Base-by-base conservation (phyloP, 2,888 invertebrate species). In the Cantharis lateralis region DNA sequence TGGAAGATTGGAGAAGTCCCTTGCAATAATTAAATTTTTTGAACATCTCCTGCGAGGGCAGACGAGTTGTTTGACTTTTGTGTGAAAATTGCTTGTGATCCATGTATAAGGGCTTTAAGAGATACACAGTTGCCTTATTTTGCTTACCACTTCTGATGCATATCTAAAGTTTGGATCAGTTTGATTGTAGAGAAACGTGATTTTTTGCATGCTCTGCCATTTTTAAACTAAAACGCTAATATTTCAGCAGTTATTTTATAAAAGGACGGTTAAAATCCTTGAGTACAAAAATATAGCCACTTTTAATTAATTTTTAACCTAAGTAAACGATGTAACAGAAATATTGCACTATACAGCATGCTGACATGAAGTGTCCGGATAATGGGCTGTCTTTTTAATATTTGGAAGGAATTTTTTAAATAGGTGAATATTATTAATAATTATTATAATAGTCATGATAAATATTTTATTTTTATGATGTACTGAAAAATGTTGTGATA, bases 401-500 rank as follows among this genome's bases (percentile, higher is more conserved):
- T 24, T 61, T 13, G 15, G 62, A 68, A 73, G 64, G 62, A 32
- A 74, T 68, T 63, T 61, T 70, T 77, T 77, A 74, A 74, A 77
- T 74, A 77, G 71, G 74, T 77, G 75, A 69, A 63, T 74, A 77
- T 74, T 77, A 18, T 69, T 74, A 66, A 74, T 74, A 72, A 77
- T 74, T 76, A 72, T 74, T 74, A 77, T 74, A 72, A 72, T 63
- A 32, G 68, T 64, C 71, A 62, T 76, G 18, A 69, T 72, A 77
- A 74, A 77, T 77, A 75, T 77, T 78, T 75, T 78, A 75, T 78
- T 78, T 75, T 78, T 78, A 78, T 78, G 75, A 83, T 86, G 88
- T 88, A 88, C 88, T 88, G 88, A 88, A 86, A 85, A 86, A 86
- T 86, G 87, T 88, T 88, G 88, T 88, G 88, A 88, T 88, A 88